Evolutionary conservation across 92 coral and sea anemone species (phyloP).

Genomic region (Hydrozoanthus gracilis): DNA sequence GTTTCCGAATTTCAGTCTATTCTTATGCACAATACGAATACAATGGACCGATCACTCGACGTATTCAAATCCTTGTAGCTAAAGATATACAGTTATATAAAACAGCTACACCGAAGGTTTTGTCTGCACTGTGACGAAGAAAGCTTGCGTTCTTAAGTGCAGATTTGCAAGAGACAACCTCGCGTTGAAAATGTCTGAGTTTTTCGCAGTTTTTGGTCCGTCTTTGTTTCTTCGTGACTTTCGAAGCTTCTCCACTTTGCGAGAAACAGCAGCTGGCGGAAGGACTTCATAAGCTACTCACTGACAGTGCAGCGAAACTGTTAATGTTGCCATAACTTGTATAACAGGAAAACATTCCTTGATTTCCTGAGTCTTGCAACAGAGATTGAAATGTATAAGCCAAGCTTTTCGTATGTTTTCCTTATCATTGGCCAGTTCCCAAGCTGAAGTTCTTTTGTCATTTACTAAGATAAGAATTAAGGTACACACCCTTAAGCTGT

Average conservation of each 20-base stretch:
- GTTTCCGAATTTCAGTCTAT: constrained; percentile 9
- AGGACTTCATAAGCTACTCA: neutral
- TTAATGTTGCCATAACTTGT: neutral
- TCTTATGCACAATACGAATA: neutral
- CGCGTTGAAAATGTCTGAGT: neutral
- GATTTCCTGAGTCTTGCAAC: neutral
- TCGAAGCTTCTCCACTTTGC: neutral
- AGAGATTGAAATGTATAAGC: constrained; percentile 15
- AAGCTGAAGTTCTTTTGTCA: constrained; percentile 21
- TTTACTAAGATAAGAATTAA: neutral
- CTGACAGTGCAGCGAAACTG: neutral
- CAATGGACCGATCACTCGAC: neutral
- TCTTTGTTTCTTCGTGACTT: neutral
- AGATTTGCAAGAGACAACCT: neutral
- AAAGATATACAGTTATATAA: neutral
- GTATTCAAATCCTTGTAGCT: neutral
- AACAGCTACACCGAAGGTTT: too few species aligned
- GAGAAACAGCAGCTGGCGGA: too few species aligned
- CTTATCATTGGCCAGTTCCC: neutral
- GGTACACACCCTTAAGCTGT: neutral
- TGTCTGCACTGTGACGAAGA: neutral
- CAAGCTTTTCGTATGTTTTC: neutral
- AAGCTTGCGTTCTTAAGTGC: neutral
- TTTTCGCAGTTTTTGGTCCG: neutral
- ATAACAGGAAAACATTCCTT: neutral